phyloP scores from a whole-genome alignment of 1,140 invertebrate genomes.

The Batillaria attramentaria region DNA sequence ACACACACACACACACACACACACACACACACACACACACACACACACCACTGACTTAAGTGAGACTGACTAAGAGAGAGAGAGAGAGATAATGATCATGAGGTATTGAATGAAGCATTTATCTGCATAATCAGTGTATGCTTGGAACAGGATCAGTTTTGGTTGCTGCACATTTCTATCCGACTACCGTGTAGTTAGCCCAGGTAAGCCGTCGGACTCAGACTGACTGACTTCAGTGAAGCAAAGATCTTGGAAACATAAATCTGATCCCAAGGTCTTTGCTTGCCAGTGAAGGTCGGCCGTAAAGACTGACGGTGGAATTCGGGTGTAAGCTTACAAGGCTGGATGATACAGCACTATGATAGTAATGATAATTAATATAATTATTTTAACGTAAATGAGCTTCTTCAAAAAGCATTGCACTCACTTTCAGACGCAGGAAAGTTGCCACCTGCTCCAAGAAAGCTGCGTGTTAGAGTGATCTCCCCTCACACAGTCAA shows the following conservation, averaged over 20 bases:
- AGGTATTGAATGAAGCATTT: too few relatives aligned
- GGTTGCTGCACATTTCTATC: not conserved
- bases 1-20: too few relatives aligned
- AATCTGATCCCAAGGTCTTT: not conserved
- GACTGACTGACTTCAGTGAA: not conserved
- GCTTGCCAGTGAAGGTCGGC: too few relatives aligned
- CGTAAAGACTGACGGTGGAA: too few relatives aligned
- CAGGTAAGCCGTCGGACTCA: too few relatives aligned
- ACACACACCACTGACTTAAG: not conserved
- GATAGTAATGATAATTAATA: conserved; percentile 12
- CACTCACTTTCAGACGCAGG: not conserved
- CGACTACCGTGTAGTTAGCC: not conserved
- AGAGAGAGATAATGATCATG: too few relatives aligned
- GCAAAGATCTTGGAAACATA: not conserved
- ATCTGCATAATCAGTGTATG: too few relatives aligned
- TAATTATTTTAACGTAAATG: conserved; percentile 1
- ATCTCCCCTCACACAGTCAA: conserved; percentile 28
- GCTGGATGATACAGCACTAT: conserved; percentile 27
- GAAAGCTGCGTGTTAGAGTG: conserved; percentile 20
- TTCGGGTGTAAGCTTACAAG: too few relatives aligned
- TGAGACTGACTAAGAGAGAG: too few relatives aligned
- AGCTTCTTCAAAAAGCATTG: not conserved
- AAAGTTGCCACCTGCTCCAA: conserved; percentile 12
- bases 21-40: not conserved
- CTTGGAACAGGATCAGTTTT: not conserved